Base-by-base conservation (phyloP, 1,140 invertebrate genomes). In the Coptotermes formosanus region DNA sequence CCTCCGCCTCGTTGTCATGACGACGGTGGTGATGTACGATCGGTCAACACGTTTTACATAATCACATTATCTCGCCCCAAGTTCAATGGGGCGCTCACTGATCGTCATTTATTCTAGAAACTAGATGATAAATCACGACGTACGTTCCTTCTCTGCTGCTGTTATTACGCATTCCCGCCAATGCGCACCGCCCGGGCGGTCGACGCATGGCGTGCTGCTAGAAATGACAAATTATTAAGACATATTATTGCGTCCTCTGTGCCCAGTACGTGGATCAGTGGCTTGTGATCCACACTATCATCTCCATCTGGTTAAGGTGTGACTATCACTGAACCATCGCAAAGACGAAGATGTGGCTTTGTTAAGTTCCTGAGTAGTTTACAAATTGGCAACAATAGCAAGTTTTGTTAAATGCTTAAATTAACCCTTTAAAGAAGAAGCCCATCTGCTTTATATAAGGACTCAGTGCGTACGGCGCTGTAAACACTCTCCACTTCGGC, bases 61-160 rank as follows among this genome's bases (percentile, higher is more conserved):
- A 75, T 75, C 64, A 75, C n/a, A 75, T 75, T 75, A 75, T 75
- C 64, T 75, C 64, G 64, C 64, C 64, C 64, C 64, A 30, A 75
- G 64, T 75, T 75, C 64, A 75, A 75, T 75, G 64, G 64, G 64
- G 64, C 64, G 64, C 64, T 75, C 64, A 30, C n/a, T 75, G 64
- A 75, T 75, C 64, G 64, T 75, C 64, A 75, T 75, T 75, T 75
- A 75, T 75, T 75, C 64, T 75, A 75, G 64, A 75, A 75, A 75
- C 64, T 75, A 75, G 64, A 75, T 75, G 64, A 75, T 75, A 75
- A 75, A 75, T 75, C 64, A 75, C 64, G 64, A 16, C 16, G 25
- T 23, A 64, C 12, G 21, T 64, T 48, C 7, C 9, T 16, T 48
- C 45, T 55, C 52, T 21, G 52, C 52, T 55, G 12, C 52, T 12